Evolutionary conservation across 2,113 vertebrate genomes (phyloP), one percentile per base, ranked within the genome.

Genomic region (Rhineura floridana): DNA sequence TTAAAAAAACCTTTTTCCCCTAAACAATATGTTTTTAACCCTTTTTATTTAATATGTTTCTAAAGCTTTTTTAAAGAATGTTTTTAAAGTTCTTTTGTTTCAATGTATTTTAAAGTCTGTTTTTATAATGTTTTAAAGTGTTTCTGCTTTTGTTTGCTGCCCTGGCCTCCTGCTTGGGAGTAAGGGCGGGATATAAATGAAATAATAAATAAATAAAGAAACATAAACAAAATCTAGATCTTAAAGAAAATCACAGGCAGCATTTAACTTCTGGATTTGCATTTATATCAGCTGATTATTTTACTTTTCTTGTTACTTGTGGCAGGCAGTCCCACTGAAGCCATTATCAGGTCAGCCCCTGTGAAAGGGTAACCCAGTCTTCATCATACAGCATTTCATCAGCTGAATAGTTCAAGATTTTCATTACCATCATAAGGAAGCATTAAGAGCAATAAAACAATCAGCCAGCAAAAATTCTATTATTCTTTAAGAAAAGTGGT

Each of bases 391-490:
- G 88, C n/a, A 63, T 95, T 95, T 95, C 88, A 95, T 90, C 85
- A 88, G 92, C 86, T 94, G 94, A 96, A 94, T 96, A 96, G 95
- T 96, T 96, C 93, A 93, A 88, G 55, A 12, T 93, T 95, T 96
- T 96, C 95, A 97, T 95, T 96, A 93, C 90, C 85, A 36, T 95
- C 92, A 87, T 94, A 96, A 96, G 92, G 94, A 96, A 95, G 86
- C 86, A 95, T 94, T 96, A 96, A 96, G 69, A 59, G 88, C 91
- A 92, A 95, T 90, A 92, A 94, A 92, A 95, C 91, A 95, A 95
- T 94, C 96, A 94, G 96, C 96, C 96, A 97, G 96, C 96, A 96
- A 95, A 97, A 97, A 95, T 91, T 96, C 91, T 95, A 96, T 96
- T 95, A 92, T 95, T 94, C 62, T 86, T 93, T 92, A 91, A 91